These are phyloP conservation scores for Steinernema khuongi DNA, from an alignment of 1,140 invertebrate species.

Conservation along the genomic window DNA sequence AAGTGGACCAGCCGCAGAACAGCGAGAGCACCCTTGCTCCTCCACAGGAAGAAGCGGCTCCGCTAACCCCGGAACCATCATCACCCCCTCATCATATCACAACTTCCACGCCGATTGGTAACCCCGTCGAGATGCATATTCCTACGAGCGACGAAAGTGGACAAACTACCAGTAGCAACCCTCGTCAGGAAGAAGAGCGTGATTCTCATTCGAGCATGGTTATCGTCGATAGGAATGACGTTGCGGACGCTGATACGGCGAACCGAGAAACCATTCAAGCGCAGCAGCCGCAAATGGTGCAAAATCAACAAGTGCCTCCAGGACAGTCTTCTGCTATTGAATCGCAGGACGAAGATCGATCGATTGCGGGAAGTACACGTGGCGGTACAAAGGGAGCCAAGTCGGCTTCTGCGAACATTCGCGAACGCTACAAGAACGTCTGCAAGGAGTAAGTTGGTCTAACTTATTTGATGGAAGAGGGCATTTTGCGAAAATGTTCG, in stretches of 20 bases:
- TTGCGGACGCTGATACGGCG: neutral
- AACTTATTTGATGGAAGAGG: neutral
- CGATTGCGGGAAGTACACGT: neutral
- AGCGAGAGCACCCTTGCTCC: neutral
- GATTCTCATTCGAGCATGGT: conserved; percentile 5
- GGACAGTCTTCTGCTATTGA: neutral
- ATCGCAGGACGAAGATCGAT: neutral
- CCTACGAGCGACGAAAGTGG: conserved; percentile 2
- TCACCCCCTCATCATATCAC: neutral
- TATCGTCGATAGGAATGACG: neutral
- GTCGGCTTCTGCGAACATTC: neutral
- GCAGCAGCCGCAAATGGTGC: neutral
- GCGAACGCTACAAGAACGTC: neutral
- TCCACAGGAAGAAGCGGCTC: neutral
- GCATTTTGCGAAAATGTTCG: neutral
- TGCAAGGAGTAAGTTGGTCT: neutral
- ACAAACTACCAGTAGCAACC: neutral
- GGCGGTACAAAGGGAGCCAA: neutral
- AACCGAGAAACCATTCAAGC: neutral
- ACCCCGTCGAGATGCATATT: neutral
- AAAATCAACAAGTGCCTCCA: neutral
- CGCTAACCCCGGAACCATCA: neutral
- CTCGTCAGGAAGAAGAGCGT: neutral
- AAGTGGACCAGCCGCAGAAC: neutral
- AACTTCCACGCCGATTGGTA: neutral